Evolutionary conservation across 2,888 invertebrate species (phyloP).

Genomic region (Tanytarsus gracilentus): DNA sequence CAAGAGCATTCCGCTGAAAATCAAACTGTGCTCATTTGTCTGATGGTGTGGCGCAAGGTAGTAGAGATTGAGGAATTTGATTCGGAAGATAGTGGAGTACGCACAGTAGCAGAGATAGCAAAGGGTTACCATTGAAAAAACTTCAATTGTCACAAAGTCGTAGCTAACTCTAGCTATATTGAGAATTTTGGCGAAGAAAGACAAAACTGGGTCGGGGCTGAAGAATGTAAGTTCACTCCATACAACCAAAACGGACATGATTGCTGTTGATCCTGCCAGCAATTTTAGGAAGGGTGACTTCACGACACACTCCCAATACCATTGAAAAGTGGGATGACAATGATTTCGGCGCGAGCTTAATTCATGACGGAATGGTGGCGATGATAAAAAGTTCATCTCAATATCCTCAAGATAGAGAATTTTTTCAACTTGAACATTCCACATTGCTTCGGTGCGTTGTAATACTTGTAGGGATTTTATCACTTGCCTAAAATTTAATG

Average conservation of each 20-base stretch:
- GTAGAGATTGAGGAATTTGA: slow-evolving; percentile 91
- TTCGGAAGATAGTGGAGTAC: slow-evolving; percentile 94
- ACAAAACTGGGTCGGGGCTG: slow-evolving; percentile 81
- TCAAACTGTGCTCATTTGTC: slow-evolving; percentile 96
- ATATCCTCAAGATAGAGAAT: slow-evolving; percentile 82
- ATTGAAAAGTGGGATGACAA: slow-evolving; percentile 68
- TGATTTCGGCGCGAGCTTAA: slow-evolving; percentile 40
- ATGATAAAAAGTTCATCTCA: slow-evolving; percentile 51
- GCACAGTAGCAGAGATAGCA: slow-evolving; percentile 96
- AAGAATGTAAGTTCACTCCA: slow-evolving; percentile 99
- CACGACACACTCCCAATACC: slow-evolving; percentile 91
- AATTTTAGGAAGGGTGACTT: slow-evolving; percentile 67
- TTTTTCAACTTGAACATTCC: slow-evolving; percentile 73
- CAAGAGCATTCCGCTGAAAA: slow-evolving; percentile 97
- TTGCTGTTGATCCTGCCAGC: slow-evolving; percentile 60
- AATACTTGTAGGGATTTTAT: slow-evolving; percentile 87
- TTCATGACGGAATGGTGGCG: slow-evolving; percentile 26
- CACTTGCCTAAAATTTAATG: too few relatives aligned
- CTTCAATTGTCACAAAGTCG: slow-evolving; percentile 92
- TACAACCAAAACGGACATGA: slow-evolving; percentile 85
- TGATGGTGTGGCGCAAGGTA: slow-evolving; percentile 96
- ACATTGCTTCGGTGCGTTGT: slow-evolving; percentile 89
- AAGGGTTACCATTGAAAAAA: slow-evolving; percentile 82
- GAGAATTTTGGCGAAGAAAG: slow-evolving; percentile 92
- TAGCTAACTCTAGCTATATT: slow-evolving; percentile 69